Evolutionary conservation across 1,140 invertebrate genomes (phyloP).

Genomic region (Drosophila obscura): DNA sequence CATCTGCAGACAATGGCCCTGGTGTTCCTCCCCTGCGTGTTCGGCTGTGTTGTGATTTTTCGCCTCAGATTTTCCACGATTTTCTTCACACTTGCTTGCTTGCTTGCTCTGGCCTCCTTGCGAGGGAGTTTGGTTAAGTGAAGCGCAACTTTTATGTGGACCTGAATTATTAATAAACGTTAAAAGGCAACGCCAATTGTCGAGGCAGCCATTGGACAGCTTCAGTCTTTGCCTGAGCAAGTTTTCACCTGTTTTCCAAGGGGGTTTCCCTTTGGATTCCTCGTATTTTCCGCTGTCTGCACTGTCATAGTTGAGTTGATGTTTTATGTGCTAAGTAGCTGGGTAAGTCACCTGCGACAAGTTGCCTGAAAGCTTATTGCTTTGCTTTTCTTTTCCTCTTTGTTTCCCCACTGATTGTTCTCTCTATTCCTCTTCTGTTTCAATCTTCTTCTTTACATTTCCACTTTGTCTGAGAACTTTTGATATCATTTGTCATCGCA

Average conservation of each 20-base stretch:
- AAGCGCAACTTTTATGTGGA: slow-evolving; percentile 62
- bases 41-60: slow-evolving; percentile 42
- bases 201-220: slow-evolving; percentile 20
- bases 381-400: slow-evolving; percentile 12
- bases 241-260: slow-evolving; percentile 10
- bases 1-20: slow-evolving; percentile 57
- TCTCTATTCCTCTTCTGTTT: slow-evolving; percentile 4
- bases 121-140: slow-evolving; percentile 50
- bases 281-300: neutral
- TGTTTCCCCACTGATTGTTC: too few relatives aligned
- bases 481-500: slow-evolving; percentile 42
- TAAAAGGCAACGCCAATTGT: slow-evolving; percentile 59
- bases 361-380: slow-evolving; percentile 57
- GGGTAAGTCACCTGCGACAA: slow-evolving; percentile 67
- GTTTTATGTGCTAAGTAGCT: slow-evolving; percentile 65
- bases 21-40: slow-evolving; percentile 22
- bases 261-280: neutral
- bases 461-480: neutral
- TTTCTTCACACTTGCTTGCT: slow-evolving; percentile 29
- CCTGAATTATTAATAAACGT: slow-evolving; percentile 67
- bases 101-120: neutral
- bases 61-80: slow-evolving; percentile 49
- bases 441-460: neutral
- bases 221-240: slow-evolving; percentile 2
- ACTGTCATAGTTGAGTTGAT: slow-evolving; percentile 52